Evolutionary conservation across 2,888 invertebrate species (phyloP).

Genomic region (Noctuana brunneofusca): DNA sequence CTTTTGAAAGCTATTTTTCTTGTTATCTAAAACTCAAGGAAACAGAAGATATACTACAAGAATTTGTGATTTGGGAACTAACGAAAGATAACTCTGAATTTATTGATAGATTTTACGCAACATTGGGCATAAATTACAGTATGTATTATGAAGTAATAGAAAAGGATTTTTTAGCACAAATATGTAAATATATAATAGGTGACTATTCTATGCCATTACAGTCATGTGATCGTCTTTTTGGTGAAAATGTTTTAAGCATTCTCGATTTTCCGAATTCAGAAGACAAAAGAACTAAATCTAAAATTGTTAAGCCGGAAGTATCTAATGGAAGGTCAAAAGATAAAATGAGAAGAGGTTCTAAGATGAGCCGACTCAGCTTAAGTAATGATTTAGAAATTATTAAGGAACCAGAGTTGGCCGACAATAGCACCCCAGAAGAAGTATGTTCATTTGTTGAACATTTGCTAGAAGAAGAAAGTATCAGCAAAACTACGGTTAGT

Average conservation of each 20-base stretch:
- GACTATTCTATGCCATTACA: slow-evolving; percentile 62
- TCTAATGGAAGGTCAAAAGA: slow-evolving; percentile 57
- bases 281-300: slow-evolving; percentile 65
- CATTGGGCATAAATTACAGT: slow-evolving; percentile 81
- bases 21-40: slow-evolving; percentile 79
- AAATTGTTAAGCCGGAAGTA: slow-evolving; percentile 64
- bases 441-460: slow-evolving; percentile 44
- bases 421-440: slow-evolving; percentile 40
- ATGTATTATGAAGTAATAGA: slow-evolving; percentile 83
- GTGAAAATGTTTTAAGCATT: slow-evolving; percentile 59
- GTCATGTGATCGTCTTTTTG: slow-evolving; percentile 66
- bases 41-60: slow-evolving; percentile 68
- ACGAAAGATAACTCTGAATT: slow-evolving; percentile 71
- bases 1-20: slow-evolving; percentile 82
- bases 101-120: slow-evolving; percentile 83
- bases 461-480: slow-evolving; percentile 47
- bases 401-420: slow-evolving; percentile 48
- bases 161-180: slow-evolving; percentile 74
- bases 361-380: slow-evolving; percentile 53
- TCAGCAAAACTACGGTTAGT: slow-evolving; percentile 43
- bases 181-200: slow-evolving; percentile 76
- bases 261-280: slow-evolving; percentile 64
- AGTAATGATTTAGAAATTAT: slow-evolving; percentile 52
- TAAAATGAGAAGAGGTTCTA: slow-evolving; percentile 54
- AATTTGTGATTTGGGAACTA: slow-evolving; percentile 68